Evolutionary conservation across 2,888 invertebrate genomes (phyloP).

Genomic region (Neoaliturus tenellus): DNA sequence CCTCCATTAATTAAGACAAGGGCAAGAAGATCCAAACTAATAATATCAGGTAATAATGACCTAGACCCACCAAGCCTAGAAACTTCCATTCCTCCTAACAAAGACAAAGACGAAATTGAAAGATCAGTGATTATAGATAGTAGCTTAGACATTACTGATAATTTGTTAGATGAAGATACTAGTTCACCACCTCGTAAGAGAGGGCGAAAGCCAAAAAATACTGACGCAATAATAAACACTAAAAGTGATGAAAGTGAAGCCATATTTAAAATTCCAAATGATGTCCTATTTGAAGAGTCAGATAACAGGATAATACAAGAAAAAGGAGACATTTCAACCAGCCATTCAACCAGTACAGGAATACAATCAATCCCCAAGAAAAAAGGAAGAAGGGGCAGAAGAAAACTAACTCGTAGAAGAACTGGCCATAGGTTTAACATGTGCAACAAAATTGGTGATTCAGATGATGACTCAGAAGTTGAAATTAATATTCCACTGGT

Average conservation of each 20-base stretch:
- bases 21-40: slow-evolving; percentile 6
- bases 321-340: not conserved
- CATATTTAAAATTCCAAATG: not conserved
- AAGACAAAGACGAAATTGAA: not conserved
- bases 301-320: not conserved
- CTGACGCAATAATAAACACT: not conserved
- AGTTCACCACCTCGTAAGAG: slow-evolving; percentile 9
- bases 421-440: not conserved
- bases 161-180: not conserved
- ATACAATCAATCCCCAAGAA: not conserved
- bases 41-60: not conserved
- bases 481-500: slow-evolving; percentile 21
- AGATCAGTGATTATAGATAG: not conserved
- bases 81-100: not conserved
- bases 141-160: not conserved
- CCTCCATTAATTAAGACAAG: slow-evolving; percentile 28
- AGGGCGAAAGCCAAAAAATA: slow-evolving; percentile 7
- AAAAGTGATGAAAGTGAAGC: not conserved
- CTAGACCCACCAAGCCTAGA: slow-evolving; percentile 33
- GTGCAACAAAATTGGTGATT: not conserved
- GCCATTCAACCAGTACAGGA: not conserved
- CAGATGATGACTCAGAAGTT: slow-evolving; percentile 24
- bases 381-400: not conserved
- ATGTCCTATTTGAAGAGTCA: not conserved
- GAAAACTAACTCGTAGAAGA: not conserved